Evolutionary conservation across 2,113 vertebrate species (phyloP).

Genomic region (Lathamus discolor): DNA sequence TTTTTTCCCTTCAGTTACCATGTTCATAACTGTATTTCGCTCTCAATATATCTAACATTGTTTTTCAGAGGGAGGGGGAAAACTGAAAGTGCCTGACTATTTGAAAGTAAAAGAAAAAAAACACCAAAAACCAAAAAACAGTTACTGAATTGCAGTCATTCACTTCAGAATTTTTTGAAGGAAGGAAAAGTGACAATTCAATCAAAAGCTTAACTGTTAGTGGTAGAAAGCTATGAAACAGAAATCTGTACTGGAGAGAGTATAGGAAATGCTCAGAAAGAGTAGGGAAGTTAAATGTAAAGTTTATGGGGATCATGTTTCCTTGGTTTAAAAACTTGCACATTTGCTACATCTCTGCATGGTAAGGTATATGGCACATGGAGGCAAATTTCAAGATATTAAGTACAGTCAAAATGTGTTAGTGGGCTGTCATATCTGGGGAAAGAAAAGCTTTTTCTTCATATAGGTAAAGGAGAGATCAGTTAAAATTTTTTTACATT

Average conservation of each 20-base stretch:
- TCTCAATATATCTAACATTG: not conserved
- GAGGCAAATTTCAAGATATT: not conserved
- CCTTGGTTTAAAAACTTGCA: not conserved
- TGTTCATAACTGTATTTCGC: not conserved
- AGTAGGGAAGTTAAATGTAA: not conserved
- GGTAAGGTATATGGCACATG: not conserved
- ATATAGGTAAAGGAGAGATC: not conserved
- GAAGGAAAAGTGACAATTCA: not conserved
- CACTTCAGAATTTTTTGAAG: not conserved
- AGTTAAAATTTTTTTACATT: not conserved
- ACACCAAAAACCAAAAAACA: not conserved
- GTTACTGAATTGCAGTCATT: not conserved
- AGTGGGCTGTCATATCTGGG: not conserved
- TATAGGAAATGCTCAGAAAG: not conserved
- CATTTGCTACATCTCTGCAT: fast-evolving
- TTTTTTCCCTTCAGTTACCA: not conserved
- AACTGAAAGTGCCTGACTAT: not conserved
- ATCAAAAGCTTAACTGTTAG: not conserved
- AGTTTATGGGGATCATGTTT: not conserved
- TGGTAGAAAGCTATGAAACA: not conserved
- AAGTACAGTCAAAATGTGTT: not conserved
- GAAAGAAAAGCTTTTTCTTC: not conserved
- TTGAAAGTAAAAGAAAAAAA: not conserved
- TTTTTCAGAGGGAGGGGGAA: not conserved
- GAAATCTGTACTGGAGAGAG: not conserved